Conservation (phyloP, 2,113 vertebrate species). For the Pterocles gutturalis region DNA sequence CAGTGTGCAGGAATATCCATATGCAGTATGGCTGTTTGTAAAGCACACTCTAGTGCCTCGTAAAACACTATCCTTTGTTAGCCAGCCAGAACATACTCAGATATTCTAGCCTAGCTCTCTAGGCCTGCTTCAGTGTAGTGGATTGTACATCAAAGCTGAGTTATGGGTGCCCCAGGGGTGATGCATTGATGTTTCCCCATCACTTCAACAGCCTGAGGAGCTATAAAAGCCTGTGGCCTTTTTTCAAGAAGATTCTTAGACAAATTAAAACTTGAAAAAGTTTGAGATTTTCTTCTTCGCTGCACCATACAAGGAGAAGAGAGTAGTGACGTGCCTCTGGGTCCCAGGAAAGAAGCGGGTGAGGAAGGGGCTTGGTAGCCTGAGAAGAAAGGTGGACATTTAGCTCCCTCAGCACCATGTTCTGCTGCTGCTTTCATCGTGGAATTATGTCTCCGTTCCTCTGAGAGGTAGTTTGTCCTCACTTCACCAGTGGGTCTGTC, state of each 20-base stretch:
- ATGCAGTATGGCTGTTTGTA: not conserved
- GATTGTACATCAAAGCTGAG: not conserved
- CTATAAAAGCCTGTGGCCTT: not conserved
- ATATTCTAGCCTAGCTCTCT: not conserved
- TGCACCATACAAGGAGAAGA: not conserved
- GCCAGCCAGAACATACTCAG: not conserved
- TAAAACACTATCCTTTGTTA: not conserved
- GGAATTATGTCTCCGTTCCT: not conserved
- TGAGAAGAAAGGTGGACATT: not conserved
- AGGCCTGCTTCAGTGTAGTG: not conserved
- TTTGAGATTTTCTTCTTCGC: not conserved
- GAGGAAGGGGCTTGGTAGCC: not conserved
- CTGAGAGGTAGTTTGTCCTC: not conserved
- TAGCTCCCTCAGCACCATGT: not conserved
- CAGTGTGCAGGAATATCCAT: not conserved
- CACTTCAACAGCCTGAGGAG: not conserved
- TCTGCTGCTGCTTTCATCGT: not conserved
- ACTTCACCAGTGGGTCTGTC: not conserved
- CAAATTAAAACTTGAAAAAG: not conserved
- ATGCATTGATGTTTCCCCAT: not conserved
- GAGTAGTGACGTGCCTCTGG: not conserved
- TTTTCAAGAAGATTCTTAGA: not conserved
- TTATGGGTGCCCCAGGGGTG: rapidly evolving
- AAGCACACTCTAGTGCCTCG: not conserved
- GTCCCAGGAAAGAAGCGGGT: not conserved